These are phyloP conservation scores for Muraenolepis orangiensis DNA, from an alignment of 2,797 vertebrate genomes.

Conservation along the genomic window DNA sequence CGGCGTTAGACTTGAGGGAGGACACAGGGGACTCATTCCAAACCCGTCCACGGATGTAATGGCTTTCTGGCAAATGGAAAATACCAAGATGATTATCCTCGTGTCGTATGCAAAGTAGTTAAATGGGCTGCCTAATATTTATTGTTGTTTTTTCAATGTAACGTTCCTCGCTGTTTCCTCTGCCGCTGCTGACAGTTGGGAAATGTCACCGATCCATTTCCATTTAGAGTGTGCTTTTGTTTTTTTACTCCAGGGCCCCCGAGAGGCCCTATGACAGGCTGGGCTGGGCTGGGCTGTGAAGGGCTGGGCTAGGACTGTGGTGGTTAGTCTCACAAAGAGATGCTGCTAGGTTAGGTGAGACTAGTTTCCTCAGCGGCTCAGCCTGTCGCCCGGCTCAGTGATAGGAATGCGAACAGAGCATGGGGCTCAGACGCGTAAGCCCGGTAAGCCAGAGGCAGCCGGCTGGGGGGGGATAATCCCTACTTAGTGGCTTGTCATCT, in stretches of 20 bases:
- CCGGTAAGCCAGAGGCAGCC: neutral
- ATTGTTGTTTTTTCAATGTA: slow-evolving; percentile 9
- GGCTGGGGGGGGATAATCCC: neutral
- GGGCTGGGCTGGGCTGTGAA: slow-evolving; percentile 4
- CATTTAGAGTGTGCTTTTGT: slow-evolving; percentile 50
- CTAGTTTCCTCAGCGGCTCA: neutral
- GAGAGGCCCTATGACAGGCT: neutral
- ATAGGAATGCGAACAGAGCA: neutral
- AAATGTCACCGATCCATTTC: slow-evolving; percentile 56
- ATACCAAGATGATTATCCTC: slow-evolving; percentile 41
- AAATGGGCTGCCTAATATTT: neutral
- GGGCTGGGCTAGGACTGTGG: slow-evolving; percentile 13
- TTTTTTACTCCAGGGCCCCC: slow-evolving; percentile 13
- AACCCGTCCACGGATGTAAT: slow-evolving; percentile 37
- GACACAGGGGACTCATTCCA: slow-evolving; percentile 6
- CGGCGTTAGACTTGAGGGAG: slow-evolving; percentile 21
- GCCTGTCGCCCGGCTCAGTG: neutral
- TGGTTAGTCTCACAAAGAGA: slow-evolving; percentile 7
- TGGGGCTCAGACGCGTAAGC: neutral
- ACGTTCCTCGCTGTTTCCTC: slow-evolving; percentile 27
- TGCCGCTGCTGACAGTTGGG: slow-evolving; percentile 15
- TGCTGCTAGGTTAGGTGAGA: neutral
- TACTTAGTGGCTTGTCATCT: neutral
- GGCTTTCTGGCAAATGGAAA: slow-evolving; percentile 27
- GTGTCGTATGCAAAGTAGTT: slow-evolving; percentile 19